Evolutionary conservation across 2,113 vertebrate species (phyloP), one percentile per base, ranked within the genome.

Genomic region (Opisthocomus hoazin): DNA sequence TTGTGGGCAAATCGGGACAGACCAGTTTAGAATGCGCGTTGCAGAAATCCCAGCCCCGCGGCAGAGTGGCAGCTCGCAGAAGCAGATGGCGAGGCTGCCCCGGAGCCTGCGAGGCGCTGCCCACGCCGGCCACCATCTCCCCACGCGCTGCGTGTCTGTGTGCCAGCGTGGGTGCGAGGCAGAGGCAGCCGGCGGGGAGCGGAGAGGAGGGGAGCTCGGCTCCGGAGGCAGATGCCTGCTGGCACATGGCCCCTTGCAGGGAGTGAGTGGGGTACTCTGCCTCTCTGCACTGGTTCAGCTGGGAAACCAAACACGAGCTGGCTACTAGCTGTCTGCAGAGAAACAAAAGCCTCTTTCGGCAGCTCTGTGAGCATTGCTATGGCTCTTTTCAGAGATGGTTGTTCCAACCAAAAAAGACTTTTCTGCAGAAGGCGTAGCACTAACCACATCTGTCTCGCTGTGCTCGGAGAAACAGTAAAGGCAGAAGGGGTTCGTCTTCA

Each of bases 101-200:
- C 3, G 9, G 60, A 46, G 56, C 58, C 68, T 39, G 48, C 7
- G 4, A 20, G 68, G 82, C 5, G 2, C 48, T 51, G n/a, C 13
- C 20, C 26, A 6, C 1, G 2, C 37, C 0, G 1, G 18, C 79
- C 85, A 65, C 5, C 1, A 5, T 73, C 43, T 73, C 61, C 37
- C 17, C 6, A 0, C 10, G 4, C 6, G 3, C 53, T 4, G 1
- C 0, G 1, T 83, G n/a, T 32, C 39, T 45, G 39, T 34, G 53
- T 39, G 54, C 37, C 1, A 2, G 21, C 1, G 0, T 30, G 45
- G 71, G 50, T 27, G 1, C 66, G 2, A 2, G 68, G 70, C 83
- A 29, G 37, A 21, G 51, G 37, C 39, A 46, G 54, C 36, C 22
- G 5, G 27, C 1, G 3, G 29, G 46, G 36, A 46, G 36, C 23